Percentiles rank a stretch among this genome's conserved stretches.
Conservation (phyloP, 2,797 vertebrate species). For the Mallotus villosus region DNA sequence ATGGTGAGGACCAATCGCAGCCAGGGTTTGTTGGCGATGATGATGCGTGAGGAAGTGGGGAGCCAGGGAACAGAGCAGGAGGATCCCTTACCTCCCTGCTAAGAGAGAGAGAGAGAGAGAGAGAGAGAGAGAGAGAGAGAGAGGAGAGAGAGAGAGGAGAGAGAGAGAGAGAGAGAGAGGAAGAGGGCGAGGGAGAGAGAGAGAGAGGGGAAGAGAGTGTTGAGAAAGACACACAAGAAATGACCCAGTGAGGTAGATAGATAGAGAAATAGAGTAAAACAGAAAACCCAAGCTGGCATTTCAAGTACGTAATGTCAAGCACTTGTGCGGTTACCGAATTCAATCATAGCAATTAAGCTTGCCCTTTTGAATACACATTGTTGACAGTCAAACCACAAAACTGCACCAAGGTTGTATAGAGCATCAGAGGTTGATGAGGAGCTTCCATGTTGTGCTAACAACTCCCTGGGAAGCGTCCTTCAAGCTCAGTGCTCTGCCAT, state of each 20-base stretch:
- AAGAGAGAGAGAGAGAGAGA: conserved; percentile 47
- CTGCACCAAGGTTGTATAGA: not conserved
- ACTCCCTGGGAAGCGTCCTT: not conserved
- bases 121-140: not conserved
- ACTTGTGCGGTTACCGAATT: too few species aligned
- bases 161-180: not conserved
- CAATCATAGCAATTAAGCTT: too few species aligned
- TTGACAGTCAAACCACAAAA: too few species aligned
- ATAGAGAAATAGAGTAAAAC: too few species aligned
- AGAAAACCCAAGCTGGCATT: too few species aligned
- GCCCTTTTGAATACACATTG: too few species aligned
- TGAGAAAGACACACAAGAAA: too few species aligned
- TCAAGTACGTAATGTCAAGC: too few species aligned
- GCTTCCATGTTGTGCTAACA: not conserved
- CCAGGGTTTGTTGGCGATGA: conserved; percentile 92
- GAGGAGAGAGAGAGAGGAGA: not conserved
- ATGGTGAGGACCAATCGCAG: conserved; percentile 89
- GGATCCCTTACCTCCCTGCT: conserved; percentile 91
- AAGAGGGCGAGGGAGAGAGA: too few species aligned
- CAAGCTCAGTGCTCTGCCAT: not conserved
- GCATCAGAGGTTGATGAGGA: not conserved
- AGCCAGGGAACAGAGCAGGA: conserved; percentile 85
- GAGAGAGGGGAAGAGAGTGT: too few species aligned
- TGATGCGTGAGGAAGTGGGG: conserved; percentile 83
- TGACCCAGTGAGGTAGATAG: too few species aligned